Evolutionary conservation across 1,140 invertebrate species (phyloP), one percentile per base, ranked within the genome.

Genomic region (Alviniconcha marisindica): DNA sequence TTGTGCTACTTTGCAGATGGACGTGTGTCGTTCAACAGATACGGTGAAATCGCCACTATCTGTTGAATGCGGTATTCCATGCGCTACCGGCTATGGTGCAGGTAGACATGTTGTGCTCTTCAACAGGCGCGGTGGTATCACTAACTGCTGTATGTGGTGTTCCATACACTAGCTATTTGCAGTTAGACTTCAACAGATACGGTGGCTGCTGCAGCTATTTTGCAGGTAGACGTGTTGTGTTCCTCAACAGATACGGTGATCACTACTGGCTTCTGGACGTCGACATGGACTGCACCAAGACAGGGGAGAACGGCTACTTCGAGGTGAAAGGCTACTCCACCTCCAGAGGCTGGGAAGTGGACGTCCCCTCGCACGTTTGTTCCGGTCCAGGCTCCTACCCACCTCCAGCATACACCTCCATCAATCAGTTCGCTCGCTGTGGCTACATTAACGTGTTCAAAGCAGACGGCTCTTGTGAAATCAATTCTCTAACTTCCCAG

Each of bases 251-350:
- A 56, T 91, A 86, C 79, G 94, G 94, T 4, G 88, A 93, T 18
- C 92, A 93, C 83, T 94, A 94, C 86, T 94, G 94, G 94, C 89
- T 94, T 82, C 82, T 93, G 28, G 93, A 93, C 78, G 80, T 94
- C 0, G 88, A 92, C 42, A 94, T 94, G 93, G 93, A 94, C 86
- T 94, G 94, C 84, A 88, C 88, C 18, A 90, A 92, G 79, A 93
- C 93, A 1, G 88, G 93, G 60, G 88, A 93, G 60, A 86, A 91
- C 51, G 93, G 93, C 1, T 94, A 93, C 92, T 94, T 94, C 85
- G 94, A 94, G 81, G 24, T 94, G 2, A 94, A 94, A 81, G 92
- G 85, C 0, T 51, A 87, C 10, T 51, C 76, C n/a, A 84, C 89
- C 1, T 87, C 87, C 63, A 83, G 83, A 28, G 74, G 85, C 69